These are phyloP conservation scores for Nymphalis c-album DNA, from an alignment of 2,888 invertebrate genomes.

Conservation along the genomic window DNA sequence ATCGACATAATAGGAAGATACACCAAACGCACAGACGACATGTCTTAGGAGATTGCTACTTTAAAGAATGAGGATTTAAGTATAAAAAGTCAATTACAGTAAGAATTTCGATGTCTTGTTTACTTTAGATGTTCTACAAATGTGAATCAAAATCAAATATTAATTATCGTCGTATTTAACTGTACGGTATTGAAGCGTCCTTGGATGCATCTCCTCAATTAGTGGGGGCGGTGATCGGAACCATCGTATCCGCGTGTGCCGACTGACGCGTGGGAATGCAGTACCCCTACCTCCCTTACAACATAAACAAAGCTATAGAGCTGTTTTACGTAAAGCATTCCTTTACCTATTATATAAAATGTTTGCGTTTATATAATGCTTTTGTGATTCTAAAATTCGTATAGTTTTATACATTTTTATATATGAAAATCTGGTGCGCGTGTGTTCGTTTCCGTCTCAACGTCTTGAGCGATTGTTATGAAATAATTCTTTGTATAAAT, in stretches of 20 bases:
- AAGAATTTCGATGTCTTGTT: background rate
- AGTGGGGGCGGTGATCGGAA: slow-evolving; percentile 75
- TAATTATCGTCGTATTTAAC: slow-evolving; percentile 19
- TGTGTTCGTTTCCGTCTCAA: too few relatives aligned
- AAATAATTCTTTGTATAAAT: too few relatives aligned
- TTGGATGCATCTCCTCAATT: slow-evolving; percentile 67
- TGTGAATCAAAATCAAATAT: slow-evolving; percentile 3
- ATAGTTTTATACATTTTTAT: background rate
- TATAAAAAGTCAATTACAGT: background rate
- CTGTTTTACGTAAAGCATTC: slow-evolving; percentile 32
- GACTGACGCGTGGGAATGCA: slow-evolving; percentile 63
- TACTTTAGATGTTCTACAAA: slow-evolving; percentile 6
- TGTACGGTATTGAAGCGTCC: slow-evolving; percentile 46
- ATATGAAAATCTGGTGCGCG: too few relatives aligned
- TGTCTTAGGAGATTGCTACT: too few relatives aligned
- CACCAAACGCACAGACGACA: too few relatives aligned
- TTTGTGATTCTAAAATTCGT: background rate
- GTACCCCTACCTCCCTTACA: slow-evolving; percentile 55
- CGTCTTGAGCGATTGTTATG: too few relatives aligned
- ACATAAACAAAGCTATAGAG: slow-evolving; percentile 45
- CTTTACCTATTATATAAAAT: slow-evolving; percentile 21
- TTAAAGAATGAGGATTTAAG: too few relatives aligned
- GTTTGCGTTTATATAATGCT: background rate
- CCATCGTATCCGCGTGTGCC: slow-evolving; percentile 65
- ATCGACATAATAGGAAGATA: too few relatives aligned